Conservation (phyloP, 2,113 vertebrate genomes). For the Rhynchopsitta pachyrhyncha region DNA sequence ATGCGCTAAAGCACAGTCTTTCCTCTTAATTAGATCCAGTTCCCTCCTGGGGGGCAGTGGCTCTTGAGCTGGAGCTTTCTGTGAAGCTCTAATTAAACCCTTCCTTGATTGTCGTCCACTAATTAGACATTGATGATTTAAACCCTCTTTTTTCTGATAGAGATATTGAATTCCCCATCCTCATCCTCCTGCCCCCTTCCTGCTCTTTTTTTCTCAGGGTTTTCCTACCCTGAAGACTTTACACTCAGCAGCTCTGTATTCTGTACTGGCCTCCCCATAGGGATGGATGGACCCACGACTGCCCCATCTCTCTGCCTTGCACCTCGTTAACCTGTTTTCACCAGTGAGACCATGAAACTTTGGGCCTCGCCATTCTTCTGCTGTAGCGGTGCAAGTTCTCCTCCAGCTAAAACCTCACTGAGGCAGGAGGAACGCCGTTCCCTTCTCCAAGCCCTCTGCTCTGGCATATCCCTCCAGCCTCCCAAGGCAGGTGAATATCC, state of each 20-base stretch:
- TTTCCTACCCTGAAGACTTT: not conserved
- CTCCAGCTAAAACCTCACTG: not conserved
- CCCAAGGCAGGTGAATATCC: not conserved
- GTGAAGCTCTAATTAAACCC: slow-evolving; percentile 59
- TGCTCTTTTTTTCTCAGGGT: not conserved
- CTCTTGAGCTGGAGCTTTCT: slow-evolving; percentile 51
- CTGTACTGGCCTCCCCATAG: accelerated
- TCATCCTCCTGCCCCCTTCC: not conserved
- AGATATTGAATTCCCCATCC: not conserved
- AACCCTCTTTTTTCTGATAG: not conserved
- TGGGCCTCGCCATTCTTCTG: not conserved
- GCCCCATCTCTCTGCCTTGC: not conserved
- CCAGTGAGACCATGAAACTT: not conserved
- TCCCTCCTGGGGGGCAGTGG: slow-evolving; percentile 32
- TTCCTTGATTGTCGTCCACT: slow-evolving; percentile 43
- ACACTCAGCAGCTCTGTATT: not conserved
- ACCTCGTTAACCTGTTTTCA: not conserved
- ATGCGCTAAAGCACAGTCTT: slow-evolving; percentile 18
- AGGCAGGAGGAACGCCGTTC: not conserved
- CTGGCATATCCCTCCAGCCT: not conserved
- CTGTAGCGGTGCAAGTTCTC: accelerated
- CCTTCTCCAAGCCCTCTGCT: not conserved
- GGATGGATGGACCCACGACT: not conserved
- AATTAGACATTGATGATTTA: slow-evolving; percentile 46
- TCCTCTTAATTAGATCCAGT: slow-evolving; percentile 60